phyloP scores from a whole-genome alignment of 2,888 invertebrate species.

The Aelia acuminata region DNA sequence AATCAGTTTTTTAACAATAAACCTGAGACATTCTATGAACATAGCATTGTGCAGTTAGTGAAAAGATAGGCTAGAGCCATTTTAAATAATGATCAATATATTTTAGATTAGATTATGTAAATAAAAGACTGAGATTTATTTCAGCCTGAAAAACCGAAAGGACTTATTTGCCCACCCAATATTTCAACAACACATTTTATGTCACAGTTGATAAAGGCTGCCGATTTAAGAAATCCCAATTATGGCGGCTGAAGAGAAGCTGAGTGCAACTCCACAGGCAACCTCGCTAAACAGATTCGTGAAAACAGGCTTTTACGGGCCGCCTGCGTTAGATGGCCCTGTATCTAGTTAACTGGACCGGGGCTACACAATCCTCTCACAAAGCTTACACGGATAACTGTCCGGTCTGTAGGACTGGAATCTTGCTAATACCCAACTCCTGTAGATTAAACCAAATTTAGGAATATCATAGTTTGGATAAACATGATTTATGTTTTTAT shows the following conservation, averaged over 20 bases:
- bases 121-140: too few relatives aligned
- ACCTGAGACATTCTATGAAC: too few relatives aligned
- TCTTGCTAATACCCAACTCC: not conserved
- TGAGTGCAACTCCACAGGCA: not conserved
- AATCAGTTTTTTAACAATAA: too few relatives aligned
- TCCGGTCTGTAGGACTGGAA: not conserved
- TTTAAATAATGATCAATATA: too few relatives aligned
- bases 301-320: constrained; percentile 2
- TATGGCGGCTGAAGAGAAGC: not conserved
- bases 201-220: not conserved
- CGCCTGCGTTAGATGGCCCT: not conserved
- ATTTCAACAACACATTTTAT: too few relatives aligned
- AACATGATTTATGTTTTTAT: too few relatives aligned
- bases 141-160: too few relatives aligned
- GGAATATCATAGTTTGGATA: too few relatives aligned
- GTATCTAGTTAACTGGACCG: constrained; percentile 7
- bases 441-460: not conserved
- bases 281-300: not conserved
- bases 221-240: not conserved
- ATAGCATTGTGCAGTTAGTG: too few relatives aligned
- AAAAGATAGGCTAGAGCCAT: too few relatives aligned
- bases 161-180: too few relatives aligned
- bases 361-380: not conserved
- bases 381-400: not conserved
- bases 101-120: too few relatives aligned